Conservation (phyloP, 2,888 invertebrate genomes). For the Cremastobaeus sp. region DNA sequence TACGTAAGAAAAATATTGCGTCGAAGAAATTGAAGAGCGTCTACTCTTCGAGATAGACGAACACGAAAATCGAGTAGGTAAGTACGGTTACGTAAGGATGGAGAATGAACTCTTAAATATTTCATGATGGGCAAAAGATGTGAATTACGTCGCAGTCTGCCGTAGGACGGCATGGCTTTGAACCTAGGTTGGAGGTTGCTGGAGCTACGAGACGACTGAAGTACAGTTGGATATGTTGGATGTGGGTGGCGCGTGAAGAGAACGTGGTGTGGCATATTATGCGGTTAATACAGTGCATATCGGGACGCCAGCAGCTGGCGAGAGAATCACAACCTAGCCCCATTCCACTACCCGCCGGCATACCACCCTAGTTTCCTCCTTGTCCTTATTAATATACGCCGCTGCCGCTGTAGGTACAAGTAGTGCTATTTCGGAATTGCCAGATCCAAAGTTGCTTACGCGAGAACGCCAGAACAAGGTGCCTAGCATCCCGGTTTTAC, state of each 20-base stretch:
- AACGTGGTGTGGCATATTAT: slow-evolving; percentile 74
- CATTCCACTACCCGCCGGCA: slow-evolving; percentile 31
- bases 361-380: slow-evolving; percentile 40
- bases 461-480: slow-evolving; percentile 47
- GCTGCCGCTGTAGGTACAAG: slow-evolving; percentile 61
- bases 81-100: slow-evolving; percentile 61
- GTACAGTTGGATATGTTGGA: slow-evolving; percentile 67
- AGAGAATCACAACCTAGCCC: slow-evolving; percentile 69
- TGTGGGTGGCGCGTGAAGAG: slow-evolving; percentile 62
- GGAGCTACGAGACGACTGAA: slow-evolving; percentile 56
- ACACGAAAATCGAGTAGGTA: slow-evolving; percentile 37
- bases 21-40: slow-evolving; percentile 52
- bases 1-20: slow-evolving; percentile 52
- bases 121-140: slow-evolving; percentile 71
- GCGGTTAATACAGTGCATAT: slow-evolving; percentile 75
- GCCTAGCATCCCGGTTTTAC: neutral
- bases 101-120: slow-evolving; percentile 71
- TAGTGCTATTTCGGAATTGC: slow-evolving; percentile 69
- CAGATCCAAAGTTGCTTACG: slow-evolving; percentile 65
- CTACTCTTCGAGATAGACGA: slow-evolving; percentile 39
- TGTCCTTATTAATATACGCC: slow-evolving; percentile 71
- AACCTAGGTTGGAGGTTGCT: slow-evolving; percentile 46
- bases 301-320: slow-evolving; percentile 72
- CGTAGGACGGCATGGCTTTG: slow-evolving; percentile 60
- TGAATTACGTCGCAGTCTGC: slow-evolving; percentile 67